These are phyloP conservation scores for Leucophenga maculata DNA, from an alignment of 2,888 invertebrate genomes.

Conservation along the genomic window DNA sequence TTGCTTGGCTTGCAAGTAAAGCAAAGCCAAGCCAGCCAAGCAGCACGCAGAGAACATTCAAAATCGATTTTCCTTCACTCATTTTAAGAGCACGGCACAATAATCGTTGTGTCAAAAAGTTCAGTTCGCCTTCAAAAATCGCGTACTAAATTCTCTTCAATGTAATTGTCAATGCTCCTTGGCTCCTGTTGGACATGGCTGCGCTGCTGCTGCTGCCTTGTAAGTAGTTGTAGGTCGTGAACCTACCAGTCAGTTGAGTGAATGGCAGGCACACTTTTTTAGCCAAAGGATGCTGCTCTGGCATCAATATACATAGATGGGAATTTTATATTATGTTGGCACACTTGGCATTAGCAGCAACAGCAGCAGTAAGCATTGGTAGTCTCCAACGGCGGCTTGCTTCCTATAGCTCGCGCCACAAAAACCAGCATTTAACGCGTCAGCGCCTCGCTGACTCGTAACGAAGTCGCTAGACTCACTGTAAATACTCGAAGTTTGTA, in stretches of 20 bases:
- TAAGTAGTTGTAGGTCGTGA: constrained; percentile 19
- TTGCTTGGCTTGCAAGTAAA: background rate
- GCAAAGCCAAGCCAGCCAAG: background rate
- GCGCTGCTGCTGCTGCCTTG: background rate
- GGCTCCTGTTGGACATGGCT: constrained; percentile 11
- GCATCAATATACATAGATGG: constrained; percentile 15
- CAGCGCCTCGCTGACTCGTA: constrained; percentile 57
- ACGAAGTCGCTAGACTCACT: constrained; percentile 30
- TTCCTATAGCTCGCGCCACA: background rate
- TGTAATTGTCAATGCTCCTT: constrained; percentile 24
- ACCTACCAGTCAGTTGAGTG: background rate
- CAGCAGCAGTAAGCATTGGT: background rate
- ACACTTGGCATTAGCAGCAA: constrained; percentile 20
- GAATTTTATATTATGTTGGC: constrained; percentile 23
- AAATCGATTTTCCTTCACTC: constrained; percentile 30
- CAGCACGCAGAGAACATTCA: background rate
- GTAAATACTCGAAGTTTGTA: constrained; percentile 34
- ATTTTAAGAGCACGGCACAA: constrained; percentile 21
- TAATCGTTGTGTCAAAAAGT: constrained; percentile 23
- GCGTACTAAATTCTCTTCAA: constrained; percentile 33
- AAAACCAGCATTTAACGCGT: constrained; percentile 59
- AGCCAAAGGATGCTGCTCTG: constrained; percentile 8
- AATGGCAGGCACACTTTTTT: background rate
- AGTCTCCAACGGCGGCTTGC: background rate
- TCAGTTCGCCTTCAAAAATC: background rate